These are phyloP conservation scores for Benitochromis conjunctus DNA, from an alignment of 2,113 vertebrate species.

Conservation along the genomic window DNA sequence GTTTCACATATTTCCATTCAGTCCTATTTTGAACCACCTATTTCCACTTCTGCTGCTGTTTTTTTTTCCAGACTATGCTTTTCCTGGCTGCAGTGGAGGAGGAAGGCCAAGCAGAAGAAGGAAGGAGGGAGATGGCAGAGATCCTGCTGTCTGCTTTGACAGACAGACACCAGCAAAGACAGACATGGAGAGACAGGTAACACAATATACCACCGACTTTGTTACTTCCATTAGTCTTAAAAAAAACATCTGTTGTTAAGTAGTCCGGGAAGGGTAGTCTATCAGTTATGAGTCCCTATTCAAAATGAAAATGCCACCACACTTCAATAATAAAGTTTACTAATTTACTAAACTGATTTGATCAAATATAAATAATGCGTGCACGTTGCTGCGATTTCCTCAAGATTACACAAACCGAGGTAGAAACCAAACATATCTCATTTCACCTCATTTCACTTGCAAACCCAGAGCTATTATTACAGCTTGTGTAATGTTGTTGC, in stretches of 20 bases:
- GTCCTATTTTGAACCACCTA: neutral
- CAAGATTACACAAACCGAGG: neutral
- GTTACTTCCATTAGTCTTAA: neutral
- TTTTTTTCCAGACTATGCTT: constrained; percentile 80
- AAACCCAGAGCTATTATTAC: neutral
- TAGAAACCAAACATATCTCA: neutral
- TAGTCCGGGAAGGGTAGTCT: neutral
- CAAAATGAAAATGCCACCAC: neutral
- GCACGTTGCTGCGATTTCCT: neutral
- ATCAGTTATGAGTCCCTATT: neutral
- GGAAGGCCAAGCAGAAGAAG: constrained; percentile 68
- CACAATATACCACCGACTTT: constrained; percentile 2
- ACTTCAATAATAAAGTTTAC: neutral
- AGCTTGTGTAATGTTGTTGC: neutral
- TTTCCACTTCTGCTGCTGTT: constrained; percentile 29
- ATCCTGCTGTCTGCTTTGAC: constrained; percentile 80
- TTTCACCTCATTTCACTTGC: neutral
- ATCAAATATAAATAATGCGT: neutral
- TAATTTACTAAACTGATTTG: neutral
- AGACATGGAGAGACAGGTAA: constrained; percentile 91
- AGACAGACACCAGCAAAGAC: constrained; percentile 84
- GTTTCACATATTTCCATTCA: neutral
- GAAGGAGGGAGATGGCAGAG: constrained; percentile 77
- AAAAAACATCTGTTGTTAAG: neutral
- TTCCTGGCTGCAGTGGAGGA: constrained; percentile 72